These are phyloP conservation scores for Parascotia fuliginaria DNA, from an alignment of 2,888 invertebrate genomes.

Conservation along the genomic window DNA sequence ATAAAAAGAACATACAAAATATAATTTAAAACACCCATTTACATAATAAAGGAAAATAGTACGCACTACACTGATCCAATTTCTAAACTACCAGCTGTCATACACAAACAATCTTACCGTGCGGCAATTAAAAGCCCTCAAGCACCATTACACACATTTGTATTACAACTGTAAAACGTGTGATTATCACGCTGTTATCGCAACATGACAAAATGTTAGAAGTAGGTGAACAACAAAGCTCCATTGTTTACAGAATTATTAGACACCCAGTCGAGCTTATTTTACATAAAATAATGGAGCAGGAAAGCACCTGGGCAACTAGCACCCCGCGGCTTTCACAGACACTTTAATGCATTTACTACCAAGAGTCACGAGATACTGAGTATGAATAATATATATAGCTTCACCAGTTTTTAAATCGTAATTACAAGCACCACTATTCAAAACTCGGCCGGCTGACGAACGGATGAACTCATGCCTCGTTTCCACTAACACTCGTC, in stretches of 20 bases:
- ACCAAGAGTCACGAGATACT: constrained; percentile 55
- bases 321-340: constrained; percentile 40
- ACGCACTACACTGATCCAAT: neutral
- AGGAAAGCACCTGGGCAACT: constrained; percentile 55
- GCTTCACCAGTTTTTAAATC: constrained; percentile 58
- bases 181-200: constrained; percentile 37
- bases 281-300: constrained; percentile 77
- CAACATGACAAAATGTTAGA: constrained; percentile 40
- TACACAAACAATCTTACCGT: constrained; percentile 8
- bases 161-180: constrained; percentile 12
- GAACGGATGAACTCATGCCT: constrained; percentile 41
- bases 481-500: constrained; percentile 41
- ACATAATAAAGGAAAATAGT: too few relatives aligned
- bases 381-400: constrained; percentile 57
- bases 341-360: constrained; percentile 73
- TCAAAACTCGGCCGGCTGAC: constrained; percentile 51
- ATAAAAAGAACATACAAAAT: too few relatives aligned
- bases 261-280: constrained; percentile 60
- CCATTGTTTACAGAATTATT: constrained; percentile 72
- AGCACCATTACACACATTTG: constrained; percentile 22
- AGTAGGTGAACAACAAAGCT: constrained; percentile 55
- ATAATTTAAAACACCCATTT: too few relatives aligned
- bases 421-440: constrained; percentile 41
- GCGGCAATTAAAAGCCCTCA: constrained; percentile 11
- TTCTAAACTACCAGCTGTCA: neutral